These are phyloP conservation scores for Mylabris phalerata DNA, from an alignment of 1,140 invertebrate genomes.

Conservation along the genomic window DNA sequence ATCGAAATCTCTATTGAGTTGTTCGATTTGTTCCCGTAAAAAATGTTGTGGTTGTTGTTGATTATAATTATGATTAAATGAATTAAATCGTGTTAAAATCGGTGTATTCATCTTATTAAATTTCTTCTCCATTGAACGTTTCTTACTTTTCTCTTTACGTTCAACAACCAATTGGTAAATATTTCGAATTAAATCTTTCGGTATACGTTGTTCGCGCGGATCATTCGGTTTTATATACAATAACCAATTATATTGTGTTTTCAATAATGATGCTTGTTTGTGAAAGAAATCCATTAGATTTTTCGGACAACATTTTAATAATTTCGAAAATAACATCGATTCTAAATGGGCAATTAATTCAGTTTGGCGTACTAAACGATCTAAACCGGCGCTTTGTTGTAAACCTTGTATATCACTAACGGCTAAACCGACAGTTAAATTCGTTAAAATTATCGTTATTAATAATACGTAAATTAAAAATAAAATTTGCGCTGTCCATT, in stretches of 20 bases:
- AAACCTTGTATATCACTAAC: constrained; percentile 80
- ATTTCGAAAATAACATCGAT: constrained; percentile 69
- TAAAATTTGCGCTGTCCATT: constrained; percentile 66
- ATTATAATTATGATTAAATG: constrained; percentile 11
- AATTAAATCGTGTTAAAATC: constrained; percentile 38
- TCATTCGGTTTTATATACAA: constrained; percentile 71
- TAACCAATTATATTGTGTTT: constrained; percentile 60
- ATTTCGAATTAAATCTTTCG: constrained; percentile 62
- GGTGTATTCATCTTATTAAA: constrained; percentile 36
- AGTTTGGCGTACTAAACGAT: constrained; percentile 70
- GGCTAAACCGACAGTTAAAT: constrained; percentile 76
- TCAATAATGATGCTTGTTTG: constrained; percentile 61
- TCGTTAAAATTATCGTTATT: constrained; percentile 78
- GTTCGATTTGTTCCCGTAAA: constrained; percentile 14
- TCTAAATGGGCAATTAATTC: constrained; percentile 73
- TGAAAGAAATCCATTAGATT: constrained; percentile 58
- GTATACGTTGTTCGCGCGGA: constrained; percentile 67
- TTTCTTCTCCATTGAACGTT: constrained; percentile 37
- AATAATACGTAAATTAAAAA: constrained; percentile 71
- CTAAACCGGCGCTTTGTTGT: constrained; percentile 71
- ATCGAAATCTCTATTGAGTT: constrained; percentile 17
- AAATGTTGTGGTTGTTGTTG: no score
- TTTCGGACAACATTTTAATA: constrained; percentile 58
- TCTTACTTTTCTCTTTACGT: constrained; percentile 46
- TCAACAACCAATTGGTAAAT: constrained; percentile 66